phyloP scores from a whole-genome alignment of 2,888 invertebrate species.

The Marronus borbonicus region DNA sequence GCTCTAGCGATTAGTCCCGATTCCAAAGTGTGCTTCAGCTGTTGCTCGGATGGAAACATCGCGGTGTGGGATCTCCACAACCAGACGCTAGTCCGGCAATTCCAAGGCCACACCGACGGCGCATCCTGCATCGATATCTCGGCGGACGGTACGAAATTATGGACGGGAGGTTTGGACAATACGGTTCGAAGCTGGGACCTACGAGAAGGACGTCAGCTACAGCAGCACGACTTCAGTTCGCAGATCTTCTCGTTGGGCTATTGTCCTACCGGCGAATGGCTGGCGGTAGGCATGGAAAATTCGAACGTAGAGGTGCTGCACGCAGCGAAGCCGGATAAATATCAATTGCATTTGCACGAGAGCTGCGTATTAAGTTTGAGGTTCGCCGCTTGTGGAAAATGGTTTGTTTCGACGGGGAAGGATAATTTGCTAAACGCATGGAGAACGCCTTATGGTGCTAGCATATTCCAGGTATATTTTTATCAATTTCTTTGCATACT shows the following conservation, averaged over 20 bases:
- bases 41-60: conserved; percentile 98
- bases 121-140: conserved; percentile 98
- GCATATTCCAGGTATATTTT: conserved; percentile 91
- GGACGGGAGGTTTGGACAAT: conserved; percentile 97
- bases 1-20: conserved; percentile 97
- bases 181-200: conserved; percentile 98
- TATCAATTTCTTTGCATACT: too few relatives aligned
- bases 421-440: conserved; percentile 98
- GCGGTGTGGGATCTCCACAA: conserved; percentile 96
- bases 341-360: conserved; percentile 96
- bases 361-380: conserved; percentile 96
- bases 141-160: conserved; percentile 89
- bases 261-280: conserved; percentile 97
- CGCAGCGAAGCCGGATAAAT: conserved; percentile 93
- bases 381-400: conserved; percentile 97
- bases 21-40: conserved; percentile 98
- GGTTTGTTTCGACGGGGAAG: conserved; percentile 99
- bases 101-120: conserved; percentile 97
- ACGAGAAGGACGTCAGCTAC: conserved; percentile 91
- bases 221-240: conserved; percentile 96
- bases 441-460: conserved; percentile 98
- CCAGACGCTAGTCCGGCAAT: conserved; percentile 91
- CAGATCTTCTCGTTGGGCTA: conserved; percentile 90
- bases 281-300: conserved; percentile 99
- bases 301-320: conserved; percentile 96